Evolutionary conservation across 2,797 vertebrate genomes (phyloP), one percentile per base, ranked within the genome.

Genomic region (Serranus cabrilla): DNA sequence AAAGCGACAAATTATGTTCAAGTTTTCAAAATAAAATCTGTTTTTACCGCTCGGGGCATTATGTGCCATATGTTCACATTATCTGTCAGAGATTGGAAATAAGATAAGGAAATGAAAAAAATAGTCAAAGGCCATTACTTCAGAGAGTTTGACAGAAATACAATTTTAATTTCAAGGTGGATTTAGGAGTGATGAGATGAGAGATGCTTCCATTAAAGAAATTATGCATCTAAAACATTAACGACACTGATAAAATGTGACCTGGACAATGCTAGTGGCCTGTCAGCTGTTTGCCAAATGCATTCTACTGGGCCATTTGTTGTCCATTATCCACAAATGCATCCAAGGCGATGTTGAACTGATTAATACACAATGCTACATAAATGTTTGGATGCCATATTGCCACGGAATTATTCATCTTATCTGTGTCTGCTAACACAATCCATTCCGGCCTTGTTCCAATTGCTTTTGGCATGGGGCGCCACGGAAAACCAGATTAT

Each of bases 401-500:
- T 78, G 68, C 73, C 65, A 72, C 43, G 51, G 77, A 82, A 72
- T 84, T 68, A 68, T 75, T 86, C 73, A 86, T 85, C 80, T 77
- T 78, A 89, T 89, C 80, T 77, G 76, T 66, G 56, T 77, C 51
- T 78, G 71, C 64, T 71, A 67, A 83, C 80, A 81, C 69, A 82
- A 82, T 87, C 77, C 75, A 81, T 82, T 77, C 52, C 62, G 71
- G 80, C 52, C 55, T 55, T 2, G 40, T 60, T 83, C 77, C 80
- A 88, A 78, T 67, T 67, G 75, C 66, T 77, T 63, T 83, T 82
- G 83, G 85, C 84, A 65, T 14, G 37, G 39, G 47, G 59, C 31
- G 12, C 61, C 61, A 51, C 18, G 3, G 58, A 83, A 76, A 83
- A 87, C 54, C 76, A 79, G 60, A 89, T 91, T 85, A 85, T 71